phyloP scores from a whole-genome alignment of 2,888 invertebrate species.

The Parascotia fuliginaria region DNA sequence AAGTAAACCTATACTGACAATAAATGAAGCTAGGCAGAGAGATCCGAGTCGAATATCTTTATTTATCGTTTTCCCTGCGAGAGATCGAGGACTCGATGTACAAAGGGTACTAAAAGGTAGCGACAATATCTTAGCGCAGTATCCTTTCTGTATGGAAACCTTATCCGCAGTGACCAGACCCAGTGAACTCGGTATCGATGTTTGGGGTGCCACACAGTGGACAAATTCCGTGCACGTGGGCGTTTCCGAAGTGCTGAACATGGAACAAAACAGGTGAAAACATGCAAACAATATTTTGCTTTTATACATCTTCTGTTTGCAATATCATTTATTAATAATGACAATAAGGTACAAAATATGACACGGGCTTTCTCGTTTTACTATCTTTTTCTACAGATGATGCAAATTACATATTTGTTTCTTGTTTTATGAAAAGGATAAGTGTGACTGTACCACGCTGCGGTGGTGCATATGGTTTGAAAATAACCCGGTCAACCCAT shows the following conservation, averaged over 20 bases:
- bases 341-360: too few relatives aligned
- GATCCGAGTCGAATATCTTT: constrained; percentile 59
- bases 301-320: too few relatives aligned
- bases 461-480: constrained; percentile 89
- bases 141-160: constrained; percentile 89
- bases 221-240: constrained; percentile 81
- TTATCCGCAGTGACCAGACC: constrained; percentile 86
- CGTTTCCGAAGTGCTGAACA: constrained; percentile 76
- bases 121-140: constrained; percentile 80
- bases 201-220: constrained; percentile 84
- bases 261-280: constrained; percentile 83
- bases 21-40: constrained; percentile 57
- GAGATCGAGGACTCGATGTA: constrained; percentile 65
- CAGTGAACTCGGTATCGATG: constrained; percentile 87
- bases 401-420: neutral
- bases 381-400: too few relatives aligned
- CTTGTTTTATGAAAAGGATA: constrained; percentile 45
- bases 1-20: constrained; percentile 50
- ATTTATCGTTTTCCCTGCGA: constrained; percentile 55
- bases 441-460: constrained; percentile 56
- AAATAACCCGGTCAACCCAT: constrained; percentile 87
- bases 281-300: too few relatives aligned
- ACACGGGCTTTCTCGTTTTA: too few relatives aligned
- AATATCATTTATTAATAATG: too few relatives aligned
- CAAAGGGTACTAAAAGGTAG: constrained; percentile 84